These are phyloP conservation scores for Augochlora pura DNA, from an alignment of 1,140 invertebrate species.

Conservation along the genomic window DNA sequence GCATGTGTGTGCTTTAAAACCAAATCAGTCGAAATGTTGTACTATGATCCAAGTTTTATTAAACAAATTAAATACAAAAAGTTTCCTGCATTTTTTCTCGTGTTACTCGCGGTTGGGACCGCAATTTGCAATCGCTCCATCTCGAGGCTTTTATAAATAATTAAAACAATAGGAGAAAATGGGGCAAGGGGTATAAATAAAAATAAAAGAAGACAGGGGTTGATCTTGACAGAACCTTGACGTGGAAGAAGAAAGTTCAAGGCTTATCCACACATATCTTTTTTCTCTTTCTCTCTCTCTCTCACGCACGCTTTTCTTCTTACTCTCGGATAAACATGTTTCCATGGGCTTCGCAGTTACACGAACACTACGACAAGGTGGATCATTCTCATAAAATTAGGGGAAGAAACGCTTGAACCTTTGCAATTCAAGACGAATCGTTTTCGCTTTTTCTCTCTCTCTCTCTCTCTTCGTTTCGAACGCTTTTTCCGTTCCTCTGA, in stretches of 20 bases:
- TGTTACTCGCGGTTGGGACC: conserved; percentile 43
- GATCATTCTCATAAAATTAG: conserved; percentile 23
- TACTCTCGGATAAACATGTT: conserved; percentile 35
- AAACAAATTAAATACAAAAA: conserved; percentile 79
- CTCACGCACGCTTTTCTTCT: not conserved
- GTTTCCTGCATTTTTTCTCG: conserved; percentile 51
- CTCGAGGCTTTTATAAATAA: conserved; percentile 68
- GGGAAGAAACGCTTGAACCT: conserved; percentile 23
- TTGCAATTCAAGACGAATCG: conserved; percentile 22
- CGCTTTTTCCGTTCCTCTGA: not conserved
- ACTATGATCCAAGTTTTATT: conserved; percentile 78
- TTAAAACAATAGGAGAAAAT: conserved; percentile 66
- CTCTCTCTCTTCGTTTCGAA: not conserved
- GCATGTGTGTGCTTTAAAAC: conserved; percentile 25
- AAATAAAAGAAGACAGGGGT: conserved; percentile 27
- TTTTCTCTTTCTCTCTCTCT: conserved; percentile 24
- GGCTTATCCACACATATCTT: conserved; percentile 18
- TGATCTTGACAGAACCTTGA: no score
- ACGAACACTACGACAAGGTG: conserved; percentile 21
- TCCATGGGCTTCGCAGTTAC: conserved; percentile 19
- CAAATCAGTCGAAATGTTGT: conserved; percentile 63
- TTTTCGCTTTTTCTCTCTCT: not conserved
- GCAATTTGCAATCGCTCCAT: conserved; percentile 49
- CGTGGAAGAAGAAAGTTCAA: conserved; percentile 35
- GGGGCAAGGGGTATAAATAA: conserved; percentile 63